Evolutionary conservation across 2,113 vertebrate species (phyloP).

Genomic region (Narcine bancroftii): DNA sequence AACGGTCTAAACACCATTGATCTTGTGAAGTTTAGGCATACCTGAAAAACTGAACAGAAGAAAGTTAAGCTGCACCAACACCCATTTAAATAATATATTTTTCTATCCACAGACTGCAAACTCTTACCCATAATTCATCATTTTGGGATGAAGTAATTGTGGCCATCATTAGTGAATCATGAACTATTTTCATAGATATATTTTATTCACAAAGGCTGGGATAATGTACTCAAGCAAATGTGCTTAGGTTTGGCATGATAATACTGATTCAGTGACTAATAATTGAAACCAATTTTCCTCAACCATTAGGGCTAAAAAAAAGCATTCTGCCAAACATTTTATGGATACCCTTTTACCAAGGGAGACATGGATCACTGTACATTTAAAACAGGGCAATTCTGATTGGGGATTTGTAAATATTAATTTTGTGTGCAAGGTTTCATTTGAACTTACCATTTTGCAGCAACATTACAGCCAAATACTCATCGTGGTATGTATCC

Average conservation of each 20-base stretch:
- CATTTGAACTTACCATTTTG: constrained; percentile 68
- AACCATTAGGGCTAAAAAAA: no score
- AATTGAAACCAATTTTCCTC: no score
- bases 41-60: background rate
- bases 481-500: constrained; percentile 77
- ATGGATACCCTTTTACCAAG: no score
- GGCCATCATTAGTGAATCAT: background rate
- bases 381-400: background rate
- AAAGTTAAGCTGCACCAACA: background rate
- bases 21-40: no score
- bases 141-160: background rate
- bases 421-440: background rate
- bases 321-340: no score
- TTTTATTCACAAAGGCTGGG: no score
- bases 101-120: background rate
- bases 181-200: background rate
- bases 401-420: background rate
- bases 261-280: no score
- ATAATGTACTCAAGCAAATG: no score
- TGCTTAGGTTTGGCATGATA: no score
- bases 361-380: background rate
- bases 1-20: background rate
- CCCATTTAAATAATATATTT: background rate
- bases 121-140: background rate
- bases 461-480: constrained; percentile 77